These are phyloP conservation scores for Ia io DNA, from an alignment of 2,113 vertebrate genomes.

Conservation along the genomic window DNA sequence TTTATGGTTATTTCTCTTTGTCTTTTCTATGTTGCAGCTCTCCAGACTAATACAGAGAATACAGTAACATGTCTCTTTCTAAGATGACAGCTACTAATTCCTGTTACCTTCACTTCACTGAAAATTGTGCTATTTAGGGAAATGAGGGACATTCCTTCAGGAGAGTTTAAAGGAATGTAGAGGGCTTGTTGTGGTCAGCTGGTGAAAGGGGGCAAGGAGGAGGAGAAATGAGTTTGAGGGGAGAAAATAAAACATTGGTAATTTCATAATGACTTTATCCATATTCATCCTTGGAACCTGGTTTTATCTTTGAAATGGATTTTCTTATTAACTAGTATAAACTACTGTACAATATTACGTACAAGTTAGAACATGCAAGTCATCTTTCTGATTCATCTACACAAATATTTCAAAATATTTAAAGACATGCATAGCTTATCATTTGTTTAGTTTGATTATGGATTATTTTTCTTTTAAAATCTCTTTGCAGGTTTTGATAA, in stretches of 20 bases:
- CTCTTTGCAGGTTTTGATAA: slow-evolving; percentile 39
- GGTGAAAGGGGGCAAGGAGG: not conserved
- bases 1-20: slow-evolving; percentile 69
- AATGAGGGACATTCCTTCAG: slow-evolving; percentile 52
- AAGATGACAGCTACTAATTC: slow-evolving; percentile 64
- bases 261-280: slow-evolving; percentile 48
- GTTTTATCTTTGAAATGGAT: slow-evolving; percentile 50
- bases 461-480: slow-evolving; percentile 34
- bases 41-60: slow-evolving; percentile 49
- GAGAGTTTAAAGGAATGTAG: slow-evolving; percentile 16
- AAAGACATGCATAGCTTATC: not conserved
- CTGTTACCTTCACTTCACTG: slow-evolving; percentile 24
- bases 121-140: slow-evolving; percentile 45
- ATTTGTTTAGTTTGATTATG: not conserved
- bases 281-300: slow-evolving; percentile 3
- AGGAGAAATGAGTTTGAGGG: slow-evolving; percentile 34
- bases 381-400: slow-evolving; percentile 40
- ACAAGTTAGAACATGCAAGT: slow-evolving; percentile 41
- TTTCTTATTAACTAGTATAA: slow-evolving; percentile 34
- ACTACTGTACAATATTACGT: not conserved
- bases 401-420: slow-evolving; percentile 35
- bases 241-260: slow-evolving; percentile 19
- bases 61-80: slow-evolving; percentile 56
- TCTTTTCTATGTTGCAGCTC: slow-evolving; percentile 56
- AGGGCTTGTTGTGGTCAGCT: not conserved